Evolutionary conservation across 2,888 invertebrate genomes (phyloP), one percentile per base, ranked within the genome.

Genomic region (Selenia dentaria): DNA sequence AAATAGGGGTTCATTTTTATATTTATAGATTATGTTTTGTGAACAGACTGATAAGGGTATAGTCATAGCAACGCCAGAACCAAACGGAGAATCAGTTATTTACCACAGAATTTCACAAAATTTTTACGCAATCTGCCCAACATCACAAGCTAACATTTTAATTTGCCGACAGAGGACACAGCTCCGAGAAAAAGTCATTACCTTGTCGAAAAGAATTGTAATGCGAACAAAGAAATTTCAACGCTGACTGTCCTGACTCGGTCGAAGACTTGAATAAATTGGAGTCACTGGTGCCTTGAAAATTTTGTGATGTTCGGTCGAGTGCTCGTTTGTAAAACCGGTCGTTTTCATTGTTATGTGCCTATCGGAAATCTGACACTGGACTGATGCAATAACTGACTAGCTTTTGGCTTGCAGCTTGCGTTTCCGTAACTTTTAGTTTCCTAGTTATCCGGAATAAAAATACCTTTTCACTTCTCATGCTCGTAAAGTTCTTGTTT

Each of bases 111-210:
- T 22, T 32, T 22, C 16, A 8, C 34, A 2, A 9, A 20, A 13
- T 16, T 35, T 14, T 25, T 16, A 24, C 25, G 35, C 35, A 35
- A 35, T n/a, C 25, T 26, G 9, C 25, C n/a, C 26, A 27, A 27
- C 26, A 36, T 36, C 35, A 25, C 14, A 36, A 36, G 35, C 10
- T 18, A 18, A 36, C n/a, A 36, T 26, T 36, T 36, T 27, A 36
- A 36, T 36, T 18, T 27, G 18, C 16, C 6, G 8, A 24, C 22
- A 16, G 18, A 36, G 26, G 26, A 18, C 18, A 8, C 3, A 8
- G 5, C 8, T 8, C 3, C 9, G 26, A 14, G 16, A 36, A 36
- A 34, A 36, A 36, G 18, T 26, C 35, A 36, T 36, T 26, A 36
- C 35, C 35, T 26, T 36, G 16, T 26, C 35, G 35, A 36, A 36